These are phyloP conservation scores for Alcedo atthis DNA, from an alignment of 2,797 vertebrate genomes.

Conservation along the genomic window DNA sequence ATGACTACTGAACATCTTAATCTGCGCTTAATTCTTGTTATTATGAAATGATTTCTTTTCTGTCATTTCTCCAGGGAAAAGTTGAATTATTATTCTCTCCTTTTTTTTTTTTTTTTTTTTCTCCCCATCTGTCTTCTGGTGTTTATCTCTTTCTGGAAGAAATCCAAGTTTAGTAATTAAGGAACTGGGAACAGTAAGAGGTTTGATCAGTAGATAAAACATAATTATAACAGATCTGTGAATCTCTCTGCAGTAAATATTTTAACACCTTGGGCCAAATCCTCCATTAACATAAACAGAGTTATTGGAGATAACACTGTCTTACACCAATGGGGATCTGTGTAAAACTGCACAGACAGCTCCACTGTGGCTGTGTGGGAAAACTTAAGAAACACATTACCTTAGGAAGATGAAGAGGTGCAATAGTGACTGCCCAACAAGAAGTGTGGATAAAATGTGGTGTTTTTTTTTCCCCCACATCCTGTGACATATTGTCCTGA, in stretches of 20 bases:
- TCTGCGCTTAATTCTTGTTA: slow-evolving; percentile 19
- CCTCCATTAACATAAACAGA: neutral
- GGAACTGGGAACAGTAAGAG: slow-evolving; percentile 35
- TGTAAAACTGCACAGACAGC: neutral
- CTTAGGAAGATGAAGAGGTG: neutral
- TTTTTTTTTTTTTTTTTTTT: neutral
- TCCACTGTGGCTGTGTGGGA: neutral
- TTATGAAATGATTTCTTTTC: slow-evolving; percentile 33
- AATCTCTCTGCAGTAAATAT: slow-evolving; percentile 47
- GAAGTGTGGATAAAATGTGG: neutral
- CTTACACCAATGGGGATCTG: neutral
- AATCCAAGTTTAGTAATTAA: slow-evolving; percentile 57
- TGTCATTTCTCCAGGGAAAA: slow-evolving; percentile 38
- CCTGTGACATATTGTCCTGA: neutral
- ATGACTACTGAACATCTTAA: slow-evolving; percentile 24
- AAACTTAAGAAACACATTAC: neutral
- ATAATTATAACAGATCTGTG: slow-evolving; percentile 39
- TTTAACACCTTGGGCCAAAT: slow-evolving; percentile 54
- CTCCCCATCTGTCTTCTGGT: slow-evolving; percentile 19
- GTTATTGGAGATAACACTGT: neutral
- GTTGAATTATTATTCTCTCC: neutral
- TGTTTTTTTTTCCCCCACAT: neutral
- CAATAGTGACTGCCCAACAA: neutral
- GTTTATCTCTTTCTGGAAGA: slow-evolving; percentile 54
- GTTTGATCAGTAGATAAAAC: slow-evolving; percentile 58